Evolutionary conservation across 2,113 vertebrate species (phyloP).

Genomic region (Promerops cafer): DNA sequence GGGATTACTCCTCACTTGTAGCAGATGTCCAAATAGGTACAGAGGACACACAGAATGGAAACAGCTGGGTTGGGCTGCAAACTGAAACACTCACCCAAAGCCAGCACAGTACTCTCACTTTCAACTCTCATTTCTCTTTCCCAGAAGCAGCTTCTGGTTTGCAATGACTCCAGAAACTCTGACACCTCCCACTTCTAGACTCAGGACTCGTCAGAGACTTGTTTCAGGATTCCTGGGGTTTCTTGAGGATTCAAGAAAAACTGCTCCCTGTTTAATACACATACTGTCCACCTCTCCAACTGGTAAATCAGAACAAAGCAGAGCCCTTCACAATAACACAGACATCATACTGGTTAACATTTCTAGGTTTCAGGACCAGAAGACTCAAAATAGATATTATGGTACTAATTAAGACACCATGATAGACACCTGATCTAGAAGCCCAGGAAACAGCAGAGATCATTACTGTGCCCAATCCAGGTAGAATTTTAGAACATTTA

Average conservation of each 20-base stretch:
- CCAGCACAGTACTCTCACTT: neutral
- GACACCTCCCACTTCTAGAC: neutral
- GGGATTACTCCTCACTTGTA: neutral
- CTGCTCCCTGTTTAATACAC: neutral
- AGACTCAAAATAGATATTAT: neutral
- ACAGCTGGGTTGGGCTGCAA: neutral
- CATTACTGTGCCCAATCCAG: neutral
- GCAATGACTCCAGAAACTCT: neutral
- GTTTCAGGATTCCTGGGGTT: neutral
- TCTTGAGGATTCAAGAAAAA: neutral
- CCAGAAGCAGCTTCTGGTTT: neutral
- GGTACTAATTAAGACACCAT: neutral
- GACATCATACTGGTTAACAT: neutral
- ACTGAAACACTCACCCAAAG: neutral
- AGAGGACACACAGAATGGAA: neutral
- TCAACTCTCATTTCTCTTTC: neutral
- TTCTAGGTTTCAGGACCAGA: neutral
- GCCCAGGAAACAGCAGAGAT: neutral
- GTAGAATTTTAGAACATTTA: neutral
- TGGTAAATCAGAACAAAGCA: neutral
- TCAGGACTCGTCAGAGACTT: neutral
- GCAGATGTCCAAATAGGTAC: neutral
- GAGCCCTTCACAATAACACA: neutral
- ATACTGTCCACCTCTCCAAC: neutral
- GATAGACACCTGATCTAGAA: neutral